These are phyloP conservation scores for Eptesicus fuscus DNA, from an alignment of 2,113 vertebrate genomes.

Conservation along the genomic window DNA sequence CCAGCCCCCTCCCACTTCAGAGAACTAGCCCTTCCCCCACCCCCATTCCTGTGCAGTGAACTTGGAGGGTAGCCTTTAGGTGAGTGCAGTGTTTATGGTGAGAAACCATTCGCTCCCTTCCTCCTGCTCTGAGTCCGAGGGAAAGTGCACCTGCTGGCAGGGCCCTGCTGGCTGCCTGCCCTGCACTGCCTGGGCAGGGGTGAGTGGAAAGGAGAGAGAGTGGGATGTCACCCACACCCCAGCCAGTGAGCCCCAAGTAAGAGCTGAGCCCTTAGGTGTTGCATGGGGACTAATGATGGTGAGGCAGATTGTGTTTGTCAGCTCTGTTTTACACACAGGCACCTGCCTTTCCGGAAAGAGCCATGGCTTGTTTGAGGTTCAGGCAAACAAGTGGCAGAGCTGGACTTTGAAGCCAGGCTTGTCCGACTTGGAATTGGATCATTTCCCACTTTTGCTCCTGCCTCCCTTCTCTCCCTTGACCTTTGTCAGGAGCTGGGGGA, in stretches of 20 bases:
- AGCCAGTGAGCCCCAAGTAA: neutral
- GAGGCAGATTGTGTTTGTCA: too few relatives aligned
- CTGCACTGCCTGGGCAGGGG: neutral
- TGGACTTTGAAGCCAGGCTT: neutral
- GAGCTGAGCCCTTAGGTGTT: neutral
- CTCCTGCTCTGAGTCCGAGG: neutral
- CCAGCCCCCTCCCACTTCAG: neutral
- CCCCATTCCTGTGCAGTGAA: neutral
- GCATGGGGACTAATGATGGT: too few relatives aligned
- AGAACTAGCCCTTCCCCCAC: neutral
- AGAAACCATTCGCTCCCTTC: neutral
- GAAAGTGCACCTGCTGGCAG: neutral
- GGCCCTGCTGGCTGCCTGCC: neutral
- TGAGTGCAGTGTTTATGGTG: neutral
- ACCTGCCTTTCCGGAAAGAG: neutral
- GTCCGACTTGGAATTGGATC: neutral
- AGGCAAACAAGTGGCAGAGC: neutral
- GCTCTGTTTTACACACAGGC: neutral
- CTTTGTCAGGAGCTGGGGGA: neutral
- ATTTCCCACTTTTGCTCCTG: neutral
- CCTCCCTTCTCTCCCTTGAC: neutral
- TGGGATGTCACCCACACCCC: too few relatives aligned
- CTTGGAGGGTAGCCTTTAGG: neutral
- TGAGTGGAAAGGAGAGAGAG: neutral
- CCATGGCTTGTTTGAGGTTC: neutral